These are phyloP conservation scores for Glaucomys volans DNA, from an alignment of 2,113 vertebrate species.

Conservation along the genomic window DNA sequence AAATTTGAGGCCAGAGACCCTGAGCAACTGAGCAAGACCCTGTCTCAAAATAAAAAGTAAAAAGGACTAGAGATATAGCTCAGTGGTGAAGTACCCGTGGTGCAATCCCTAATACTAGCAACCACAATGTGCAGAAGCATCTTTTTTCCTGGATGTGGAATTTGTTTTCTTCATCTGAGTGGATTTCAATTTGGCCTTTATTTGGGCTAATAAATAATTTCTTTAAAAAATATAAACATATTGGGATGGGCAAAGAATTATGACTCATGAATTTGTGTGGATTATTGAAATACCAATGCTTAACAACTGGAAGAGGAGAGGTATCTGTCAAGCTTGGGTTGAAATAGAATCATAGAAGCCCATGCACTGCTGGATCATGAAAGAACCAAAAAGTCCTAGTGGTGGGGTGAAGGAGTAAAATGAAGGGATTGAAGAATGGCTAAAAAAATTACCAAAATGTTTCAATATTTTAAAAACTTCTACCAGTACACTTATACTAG, in stretches of 20 bases:
- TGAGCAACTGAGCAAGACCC: too few species aligned
- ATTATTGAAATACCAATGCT: not conserved
- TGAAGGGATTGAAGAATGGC: not conserved
- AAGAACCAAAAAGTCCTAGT: not conserved
- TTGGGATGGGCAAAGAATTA: not conserved
- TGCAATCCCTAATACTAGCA: not conserved
- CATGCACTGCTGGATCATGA: not conserved
- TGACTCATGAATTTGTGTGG: not conserved
- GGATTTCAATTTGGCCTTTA: slow-evolving; percentile 35
- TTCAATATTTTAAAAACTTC: not conserved
- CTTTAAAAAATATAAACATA: not conserved
- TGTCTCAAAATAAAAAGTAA: too few species aligned
- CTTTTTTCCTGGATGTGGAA: not conserved
- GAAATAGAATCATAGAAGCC: not conserved
- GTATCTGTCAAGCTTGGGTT: not conserved
- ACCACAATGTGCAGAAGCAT: not conserved
- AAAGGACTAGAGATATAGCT: too few species aligned
- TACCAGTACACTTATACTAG: not conserved
- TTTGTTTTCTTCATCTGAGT: slow-evolving; percentile 2
- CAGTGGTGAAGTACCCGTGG: too few species aligned
- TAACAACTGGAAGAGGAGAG: not conserved
- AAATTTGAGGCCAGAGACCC: too few species aligned
- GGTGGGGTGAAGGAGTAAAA: not conserved
- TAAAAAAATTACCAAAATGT: not conserved
- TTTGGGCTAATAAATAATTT: slow-evolving; percentile 25